phyloP scores from a whole-genome alignment of 2,888 invertebrate species.

The Tetrapedia diversipes region DNA sequence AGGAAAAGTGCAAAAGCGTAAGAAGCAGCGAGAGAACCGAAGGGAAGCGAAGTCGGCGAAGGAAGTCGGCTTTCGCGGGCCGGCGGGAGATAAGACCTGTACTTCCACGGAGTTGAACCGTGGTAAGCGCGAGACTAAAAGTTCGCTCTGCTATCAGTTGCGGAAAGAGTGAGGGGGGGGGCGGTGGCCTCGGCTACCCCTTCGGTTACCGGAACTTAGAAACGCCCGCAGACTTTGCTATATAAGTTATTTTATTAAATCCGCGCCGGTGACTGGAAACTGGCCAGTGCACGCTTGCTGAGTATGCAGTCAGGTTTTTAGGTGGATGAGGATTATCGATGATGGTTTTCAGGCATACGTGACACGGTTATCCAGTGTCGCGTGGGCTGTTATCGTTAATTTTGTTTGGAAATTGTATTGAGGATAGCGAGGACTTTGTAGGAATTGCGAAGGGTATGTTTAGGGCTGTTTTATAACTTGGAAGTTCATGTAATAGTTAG shows the following conservation, averaged over 20 bases:
- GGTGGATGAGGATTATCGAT: too few species aligned
- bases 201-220: slow-evolving; percentile 65
- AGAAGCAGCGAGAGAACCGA: slow-evolving; percentile 24
- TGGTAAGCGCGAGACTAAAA: slow-evolving; percentile 73
- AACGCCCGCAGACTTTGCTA: slow-evolving; percentile 71
- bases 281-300: slow-evolving; percentile 17
- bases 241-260: slow-evolving; percentile 77
- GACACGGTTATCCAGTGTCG: too few species aligned
- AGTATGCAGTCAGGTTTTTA: too few species aligned
- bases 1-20: slow-evolving; percentile 38
- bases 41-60: slow-evolving; percentile 20
- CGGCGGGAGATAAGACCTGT: slow-evolving; percentile 67
- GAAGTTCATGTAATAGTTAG: too few species aligned
- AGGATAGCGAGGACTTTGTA: too few species aligned
- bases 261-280: slow-evolving; percentile 53
- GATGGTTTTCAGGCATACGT: too few species aligned
- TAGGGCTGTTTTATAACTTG: too few species aligned
- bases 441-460: too few species aligned
- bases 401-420: too few species aligned
- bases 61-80: slow-evolving; percentile 61
- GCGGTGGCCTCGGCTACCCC: too few species aligned
- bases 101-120: slow-evolving; percentile 69
- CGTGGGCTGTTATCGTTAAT: too few species aligned
- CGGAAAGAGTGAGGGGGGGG: slow-evolving; percentile 66
- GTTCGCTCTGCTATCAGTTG: slow-evolving; percentile 75